Conservation (phyloP, 1,140 invertebrate species). For the Brachionus manjavacas region DNA sequence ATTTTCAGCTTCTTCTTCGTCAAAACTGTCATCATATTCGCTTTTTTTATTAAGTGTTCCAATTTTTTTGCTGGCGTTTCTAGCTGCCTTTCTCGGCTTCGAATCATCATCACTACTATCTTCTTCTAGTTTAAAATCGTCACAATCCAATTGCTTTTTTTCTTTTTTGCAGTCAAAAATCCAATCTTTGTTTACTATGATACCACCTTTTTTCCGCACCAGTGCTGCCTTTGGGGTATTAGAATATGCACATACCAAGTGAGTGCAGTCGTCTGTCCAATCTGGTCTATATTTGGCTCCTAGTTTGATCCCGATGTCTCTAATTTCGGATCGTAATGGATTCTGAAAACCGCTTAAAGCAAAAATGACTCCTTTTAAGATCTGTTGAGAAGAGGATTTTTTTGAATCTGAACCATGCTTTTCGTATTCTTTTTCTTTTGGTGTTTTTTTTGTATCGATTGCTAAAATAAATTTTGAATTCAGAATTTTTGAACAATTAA, state of each 20-base stretch:
- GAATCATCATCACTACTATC: neutral
- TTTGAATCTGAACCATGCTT: neutral
- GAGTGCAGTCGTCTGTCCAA: slow-evolving; percentile 71
- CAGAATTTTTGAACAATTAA: neutral
- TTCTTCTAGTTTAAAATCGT: slow-evolving; percentile 51
- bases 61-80: slow-evolving; percentile 29
- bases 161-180: slow-evolving; percentile 66
- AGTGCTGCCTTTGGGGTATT: slow-evolving; percentile 75
- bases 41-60: neutral
- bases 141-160: slow-evolving; percentile 68
- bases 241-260: slow-evolving; percentile 79
- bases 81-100: slow-evolving; percentile 28
- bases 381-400: slow-evolving; percentile 47
- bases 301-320: slow-evolving; percentile 68
- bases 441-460: neutral
- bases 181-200: slow-evolving; percentile 72
- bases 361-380: slow-evolving; percentile 68
- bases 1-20: slow-evolving; percentile 41
- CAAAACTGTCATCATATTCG: slow-evolving; percentile 19
- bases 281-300: slow-evolving; percentile 73
- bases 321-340: slow-evolving; percentile 67
- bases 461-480: neutral
- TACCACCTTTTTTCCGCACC: slow-evolving; percentile 61
- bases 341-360: slow-evolving; percentile 80
- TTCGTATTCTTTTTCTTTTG: neutral